Conservation (phyloP, 2,113 vertebrate genomes). For the Pangasianodon gigas region DNA sequence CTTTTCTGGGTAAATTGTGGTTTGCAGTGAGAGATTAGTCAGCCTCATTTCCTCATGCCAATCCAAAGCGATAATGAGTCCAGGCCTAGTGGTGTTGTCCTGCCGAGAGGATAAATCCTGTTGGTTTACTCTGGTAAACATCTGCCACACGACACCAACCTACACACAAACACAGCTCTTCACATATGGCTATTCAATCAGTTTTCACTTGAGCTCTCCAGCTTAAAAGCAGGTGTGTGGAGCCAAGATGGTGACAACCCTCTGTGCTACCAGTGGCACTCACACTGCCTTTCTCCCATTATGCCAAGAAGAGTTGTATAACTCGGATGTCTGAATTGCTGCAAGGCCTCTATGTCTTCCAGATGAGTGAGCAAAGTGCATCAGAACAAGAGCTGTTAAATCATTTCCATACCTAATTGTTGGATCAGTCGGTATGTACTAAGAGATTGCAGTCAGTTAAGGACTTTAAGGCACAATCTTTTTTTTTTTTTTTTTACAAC, state of each 20-base stretch:
- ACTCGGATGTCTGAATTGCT: conserved; percentile 19
- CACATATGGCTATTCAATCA: conserved; percentile 32
- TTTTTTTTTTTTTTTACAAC: neutral
- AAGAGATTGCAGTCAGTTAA: neutral
- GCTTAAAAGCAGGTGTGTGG: neutral
- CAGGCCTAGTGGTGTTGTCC: conserved; percentile 29
- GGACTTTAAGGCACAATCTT: neutral
- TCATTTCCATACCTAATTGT: conserved; percentile 28
- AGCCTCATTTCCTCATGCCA: conserved; percentile 42
- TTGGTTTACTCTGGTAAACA: conserved; percentile 54
- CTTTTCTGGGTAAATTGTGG: conserved; percentile 15
- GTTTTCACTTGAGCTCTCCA: conserved; percentile 5
- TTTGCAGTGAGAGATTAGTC: conserved; percentile 27
- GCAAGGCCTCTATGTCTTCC: conserved; percentile 19
- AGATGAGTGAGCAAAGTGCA: conserved; percentile 16
- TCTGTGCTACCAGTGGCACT: conserved; percentile 8
- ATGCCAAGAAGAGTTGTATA: conserved; percentile 30
- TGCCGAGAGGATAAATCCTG: conserved; percentile 51
- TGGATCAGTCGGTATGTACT: conserved; percentile 20
- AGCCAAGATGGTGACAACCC: conserved; percentile 7
- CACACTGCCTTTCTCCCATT: conserved; percentile 5
- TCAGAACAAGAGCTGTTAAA: conserved; percentile 20
- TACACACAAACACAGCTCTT: conserved; percentile 30
- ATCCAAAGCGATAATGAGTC: conserved; percentile 48
- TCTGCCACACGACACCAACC: conserved; percentile 6